These are phyloP conservation scores for Cetonia aurata DNA, from an alignment of 2,888 invertebrate genomes.

Conservation along the genomic window DNA sequence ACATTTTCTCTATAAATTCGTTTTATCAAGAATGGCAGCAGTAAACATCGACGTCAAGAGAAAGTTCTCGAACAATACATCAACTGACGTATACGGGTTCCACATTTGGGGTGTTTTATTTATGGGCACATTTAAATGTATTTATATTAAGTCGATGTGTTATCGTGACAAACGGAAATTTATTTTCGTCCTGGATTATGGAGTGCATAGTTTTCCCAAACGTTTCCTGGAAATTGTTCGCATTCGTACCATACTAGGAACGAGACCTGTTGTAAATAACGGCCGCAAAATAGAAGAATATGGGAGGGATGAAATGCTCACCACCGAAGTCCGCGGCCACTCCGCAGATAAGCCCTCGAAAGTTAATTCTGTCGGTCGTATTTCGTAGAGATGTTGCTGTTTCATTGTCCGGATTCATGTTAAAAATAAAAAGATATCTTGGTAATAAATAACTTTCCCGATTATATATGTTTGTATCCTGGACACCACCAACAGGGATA, in stretches of 20 bases:
- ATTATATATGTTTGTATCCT: no score
- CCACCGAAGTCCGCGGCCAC: conserved; percentile 13
- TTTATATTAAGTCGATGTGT: conserved; percentile 45
- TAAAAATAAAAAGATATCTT: not conserved
- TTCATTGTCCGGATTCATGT: conserved; percentile 2
- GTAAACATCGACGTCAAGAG: not conserved
- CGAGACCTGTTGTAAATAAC: conserved; percentile 31
- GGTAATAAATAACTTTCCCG: no score
- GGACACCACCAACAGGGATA: no score
- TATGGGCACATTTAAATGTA: conserved; percentile 44
- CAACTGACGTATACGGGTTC: not conserved
- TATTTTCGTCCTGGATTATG: conserved; percentile 23
- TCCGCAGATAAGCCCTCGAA: conserved; percentile 23
- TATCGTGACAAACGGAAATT: conserved; percentile 44
- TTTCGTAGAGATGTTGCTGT: conserved; percentile 10
- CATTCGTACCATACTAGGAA: conserved; percentile 1
- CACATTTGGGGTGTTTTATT: conserved; percentile 38
- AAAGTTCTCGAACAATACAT: conserved; percentile 23
- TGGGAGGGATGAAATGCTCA: conserved; percentile 16
- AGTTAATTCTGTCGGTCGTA: conserved; percentile 28
- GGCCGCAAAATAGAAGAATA: conserved; percentile 31
- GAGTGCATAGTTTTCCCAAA: conserved; percentile 35
- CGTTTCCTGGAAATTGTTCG: conserved; percentile 34
- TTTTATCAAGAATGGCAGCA: not conserved
- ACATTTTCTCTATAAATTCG: no score